phyloP scores from a whole-genome alignment of 2,113 vertebrate species.

The Notechis scutatus region DNA sequence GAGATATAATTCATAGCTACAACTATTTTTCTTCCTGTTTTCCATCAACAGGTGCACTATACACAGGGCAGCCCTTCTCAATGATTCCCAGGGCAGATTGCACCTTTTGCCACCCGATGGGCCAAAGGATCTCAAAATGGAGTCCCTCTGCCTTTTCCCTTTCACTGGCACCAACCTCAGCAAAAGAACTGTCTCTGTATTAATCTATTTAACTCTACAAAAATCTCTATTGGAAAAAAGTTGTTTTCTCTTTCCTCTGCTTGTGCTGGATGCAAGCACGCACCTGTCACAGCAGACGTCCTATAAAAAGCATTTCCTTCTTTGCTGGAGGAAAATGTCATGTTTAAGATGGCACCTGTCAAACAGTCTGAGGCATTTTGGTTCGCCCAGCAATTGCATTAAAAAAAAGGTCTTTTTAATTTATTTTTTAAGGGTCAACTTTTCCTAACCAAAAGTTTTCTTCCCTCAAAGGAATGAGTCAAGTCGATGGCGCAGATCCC shows the following conservation, averaged over 20 bases:
- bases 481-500: not conserved
- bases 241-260: not conserved
- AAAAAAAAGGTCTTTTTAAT: not conserved
- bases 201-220: not conserved
- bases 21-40: not conserved
- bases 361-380: not conserved
- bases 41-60: not conserved
- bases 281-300: not conserved
- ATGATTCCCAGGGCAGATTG: not conserved
- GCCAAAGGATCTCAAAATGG: not conserved
- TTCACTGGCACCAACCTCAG: not conserved
- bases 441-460: not conserved
- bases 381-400: not conserved
- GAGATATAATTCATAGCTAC: not conserved
- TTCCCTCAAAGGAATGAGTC: not conserved
- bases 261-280: not conserved
- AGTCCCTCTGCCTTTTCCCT: not conserved
- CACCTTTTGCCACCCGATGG: not conserved
- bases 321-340: not conserved
- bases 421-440: not conserved
- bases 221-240: not conserved
- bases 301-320: not conserved
- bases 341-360: slow-evolving; percentile 1
- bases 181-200: not conserved
- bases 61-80: not conserved